Evolutionary conservation across 2,113 vertebrate genomes (phyloP).

Genomic region (Hydrolagus affinis): DNA sequence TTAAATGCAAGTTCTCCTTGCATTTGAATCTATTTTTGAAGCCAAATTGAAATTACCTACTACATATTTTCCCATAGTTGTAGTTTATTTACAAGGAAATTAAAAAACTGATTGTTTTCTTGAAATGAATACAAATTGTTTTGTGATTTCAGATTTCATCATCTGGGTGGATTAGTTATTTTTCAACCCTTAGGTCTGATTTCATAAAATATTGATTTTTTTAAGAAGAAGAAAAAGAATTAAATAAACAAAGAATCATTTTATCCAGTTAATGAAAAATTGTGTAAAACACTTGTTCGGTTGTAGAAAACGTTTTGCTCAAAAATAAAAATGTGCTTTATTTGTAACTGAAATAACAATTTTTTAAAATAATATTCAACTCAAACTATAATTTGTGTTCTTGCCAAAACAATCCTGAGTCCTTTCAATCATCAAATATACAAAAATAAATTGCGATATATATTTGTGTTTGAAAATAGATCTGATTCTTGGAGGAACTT

Average conservation of each 20-base stretch:
- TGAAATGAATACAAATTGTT: not conserved
- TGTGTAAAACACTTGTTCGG: too few species aligned
- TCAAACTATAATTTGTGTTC: too few species aligned
- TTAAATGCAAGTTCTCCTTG: not conserved
- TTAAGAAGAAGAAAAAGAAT: too few species aligned
- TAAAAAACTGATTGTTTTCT: not conserved
- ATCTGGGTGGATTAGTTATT: not conserved
- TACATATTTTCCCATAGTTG: not conserved
- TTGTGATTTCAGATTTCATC: not conserved
- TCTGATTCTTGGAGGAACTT: too few species aligned
- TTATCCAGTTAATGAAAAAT: not conserved
- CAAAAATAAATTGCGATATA: too few species aligned
- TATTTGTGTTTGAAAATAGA: too few species aligned
- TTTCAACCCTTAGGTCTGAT: not conserved
- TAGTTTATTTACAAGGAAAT: not conserved
- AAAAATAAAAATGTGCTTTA: too few species aligned
- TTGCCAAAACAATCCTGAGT: too few species aligned
- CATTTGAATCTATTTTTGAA: not conserved
- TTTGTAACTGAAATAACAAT: too few species aligned
- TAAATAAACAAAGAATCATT: not conserved
- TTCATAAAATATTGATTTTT: not conserved
- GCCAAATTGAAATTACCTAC: not conserved
- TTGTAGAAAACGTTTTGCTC: too few species aligned
- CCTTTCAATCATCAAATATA: too few species aligned
- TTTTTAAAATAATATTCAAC: too few species aligned